phyloP scores from a whole-genome alignment of 2,113 vertebrate genomes.

The Pipra filicauda region DNA sequence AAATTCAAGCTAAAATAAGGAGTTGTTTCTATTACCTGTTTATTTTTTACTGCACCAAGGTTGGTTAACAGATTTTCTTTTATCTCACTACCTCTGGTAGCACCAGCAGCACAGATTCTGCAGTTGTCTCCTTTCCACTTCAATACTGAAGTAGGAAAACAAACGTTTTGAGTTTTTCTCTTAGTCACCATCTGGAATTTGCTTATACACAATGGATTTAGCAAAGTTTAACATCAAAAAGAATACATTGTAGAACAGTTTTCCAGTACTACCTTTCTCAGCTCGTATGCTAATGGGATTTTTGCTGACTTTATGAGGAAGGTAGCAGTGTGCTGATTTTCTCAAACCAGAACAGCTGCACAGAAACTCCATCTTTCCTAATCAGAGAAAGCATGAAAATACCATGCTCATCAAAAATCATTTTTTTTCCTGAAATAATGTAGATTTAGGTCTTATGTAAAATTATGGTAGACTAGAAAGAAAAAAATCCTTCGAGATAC shows the following conservation, averaged over 20 bases:
- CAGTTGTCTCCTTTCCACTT: background rate
- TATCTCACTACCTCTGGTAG: background rate
- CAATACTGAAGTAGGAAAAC: background rate
- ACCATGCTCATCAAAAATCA: background rate
- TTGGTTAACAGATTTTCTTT: background rate
- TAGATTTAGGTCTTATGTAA: background rate
- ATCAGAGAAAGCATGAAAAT: background rate
- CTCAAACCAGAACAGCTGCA: background rate
- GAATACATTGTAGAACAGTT: background rate
- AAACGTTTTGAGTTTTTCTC: background rate
- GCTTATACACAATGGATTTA: background rate
- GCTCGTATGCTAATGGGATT: background rate
- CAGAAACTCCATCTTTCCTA: background rate
- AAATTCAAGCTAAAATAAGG: background rate
- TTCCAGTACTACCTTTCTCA: background rate
- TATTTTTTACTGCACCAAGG: background rate
- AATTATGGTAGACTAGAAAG: background rate
- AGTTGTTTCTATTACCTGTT: background rate
- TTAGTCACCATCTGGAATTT: background rate
- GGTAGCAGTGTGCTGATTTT: background rate
- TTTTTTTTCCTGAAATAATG: background rate
- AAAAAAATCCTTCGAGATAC: background rate
- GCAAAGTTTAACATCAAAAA: background rate
- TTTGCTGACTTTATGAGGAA: background rate
- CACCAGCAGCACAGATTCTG: background rate